A percentile compares a stretch with the other conserved stretches of the same genome.
phyloP scores from a whole-genome alignment of 2,888 invertebrate species.

The Pyrgus malvae region DNA sequence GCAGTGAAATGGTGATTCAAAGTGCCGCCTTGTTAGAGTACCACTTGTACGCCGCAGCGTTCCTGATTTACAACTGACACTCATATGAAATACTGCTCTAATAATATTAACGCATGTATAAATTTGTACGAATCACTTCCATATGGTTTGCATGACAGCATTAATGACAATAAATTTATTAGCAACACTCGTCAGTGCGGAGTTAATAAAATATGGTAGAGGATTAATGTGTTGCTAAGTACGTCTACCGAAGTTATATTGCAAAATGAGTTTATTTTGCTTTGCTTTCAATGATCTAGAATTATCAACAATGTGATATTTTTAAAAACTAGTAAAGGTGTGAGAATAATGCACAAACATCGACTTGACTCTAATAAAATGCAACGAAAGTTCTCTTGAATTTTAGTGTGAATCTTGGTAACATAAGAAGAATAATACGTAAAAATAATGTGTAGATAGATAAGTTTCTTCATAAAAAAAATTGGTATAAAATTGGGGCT shows the following conservation, averaged over 20 bases:
- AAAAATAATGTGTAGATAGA: too few relatives aligned
- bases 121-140: constrained; percentile 31
- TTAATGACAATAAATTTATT: constrained; percentile 22
- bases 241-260: not conserved
- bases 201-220: constrained; percentile 13
- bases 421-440: too few relatives aligned
- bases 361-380: too few relatives aligned
- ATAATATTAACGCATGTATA: constrained; percentile 36
- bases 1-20: constrained; percentile 46
- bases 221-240: constrained; percentile 11
- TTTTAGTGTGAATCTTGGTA: too few relatives aligned
- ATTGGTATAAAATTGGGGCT: too few relatives aligned
- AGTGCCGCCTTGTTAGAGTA: constrained; percentile 32
- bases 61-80: constrained; percentile 52
- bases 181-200: constrained; percentile 6
- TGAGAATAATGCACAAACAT: too few relatives aligned
- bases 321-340: too few relatives aligned
- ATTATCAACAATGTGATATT: too few relatives aligned
- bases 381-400: too few relatives aligned
- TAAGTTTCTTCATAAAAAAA: too few relatives aligned
- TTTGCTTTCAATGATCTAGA: too few relatives aligned
- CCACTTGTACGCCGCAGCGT: constrained; percentile 13
- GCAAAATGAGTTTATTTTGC: too few relatives aligned
- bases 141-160: constrained; percentile 21
- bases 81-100: constrained; percentile 44